Evolutionary conservation across 2,888 invertebrate genomes (phyloP), one percentile per base, ranked within the genome.

Genomic region (Cyclophora albipunctata): DNA sequence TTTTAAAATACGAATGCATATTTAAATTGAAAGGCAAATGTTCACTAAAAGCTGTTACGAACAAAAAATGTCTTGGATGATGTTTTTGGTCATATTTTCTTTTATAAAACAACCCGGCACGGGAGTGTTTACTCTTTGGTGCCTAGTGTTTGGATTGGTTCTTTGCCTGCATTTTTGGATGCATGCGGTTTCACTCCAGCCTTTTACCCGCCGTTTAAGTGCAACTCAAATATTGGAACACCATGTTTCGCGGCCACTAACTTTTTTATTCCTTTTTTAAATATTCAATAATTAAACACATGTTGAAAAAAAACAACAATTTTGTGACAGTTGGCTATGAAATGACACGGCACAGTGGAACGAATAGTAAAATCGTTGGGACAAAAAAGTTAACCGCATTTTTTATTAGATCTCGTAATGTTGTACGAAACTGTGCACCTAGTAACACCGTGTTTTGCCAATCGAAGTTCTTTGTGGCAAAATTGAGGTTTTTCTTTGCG

Each of bases 71-170:
- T 48, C 43, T 40, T 47, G 47, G 42, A 47, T 53, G 48, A 54
- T 37, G 37, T 37, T 37, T 37, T 37, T 37, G 5, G 44, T 46
- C 47, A 41, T 49, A 45, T 55, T 57, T 49, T 37, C 37, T 4
- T 37, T 37, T 37, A 37, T 4, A 46, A 40, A 50, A 49, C 46
- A 45, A 50, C 51, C 62, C 69, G 60, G 64, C 67, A 66, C 59
- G 65, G 67, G 68, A 73, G 73, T 80, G 80, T 82, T 80, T 78
- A 77, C 78, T 72, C 75, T 73, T 79, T 81, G 73, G 74, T 71
- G 68, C 72, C 62, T 65, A 65, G 70, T 82, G 75, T 84, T 84
- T 80, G 76, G 71, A 71, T 79, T 78, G 66, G 73, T 62, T 76
- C 79, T 83, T 79, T 80, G 74, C 66, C 78, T 78, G 73, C 71